Conservation (phyloP, 2,797 vertebrate species). For the Neostethus bicornis region DNA sequence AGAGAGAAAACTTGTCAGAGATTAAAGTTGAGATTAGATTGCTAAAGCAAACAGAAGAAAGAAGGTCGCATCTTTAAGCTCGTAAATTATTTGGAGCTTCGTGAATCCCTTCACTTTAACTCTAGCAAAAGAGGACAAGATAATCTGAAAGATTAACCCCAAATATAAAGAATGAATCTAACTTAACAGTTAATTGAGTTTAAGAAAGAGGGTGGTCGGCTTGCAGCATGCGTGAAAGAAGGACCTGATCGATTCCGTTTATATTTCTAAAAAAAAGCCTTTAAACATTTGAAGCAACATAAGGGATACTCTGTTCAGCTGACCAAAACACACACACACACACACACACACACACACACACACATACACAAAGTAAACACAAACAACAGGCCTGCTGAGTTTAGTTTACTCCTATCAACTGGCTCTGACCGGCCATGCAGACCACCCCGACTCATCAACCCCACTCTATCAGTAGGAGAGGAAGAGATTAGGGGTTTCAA, state of each 20-base stretch:
- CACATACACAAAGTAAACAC: slow-evolving; percentile 76
- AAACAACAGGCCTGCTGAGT: slow-evolving; percentile 82
- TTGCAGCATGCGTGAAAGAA: slow-evolving; percentile 67
- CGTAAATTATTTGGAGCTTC: slow-evolving; percentile 58
- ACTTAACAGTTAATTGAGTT: slow-evolving; percentile 2
- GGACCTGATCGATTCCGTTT: slow-evolving; percentile 64
- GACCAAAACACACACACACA: slow-evolving; percentile 29
- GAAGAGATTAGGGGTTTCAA: slow-evolving; percentile 29
- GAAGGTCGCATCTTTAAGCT: slow-evolving; percentile 60
- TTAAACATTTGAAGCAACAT: slow-evolving; percentile 74
- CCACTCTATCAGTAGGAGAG: slow-evolving; percentile 52
- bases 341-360: slow-evolving; percentile 44
- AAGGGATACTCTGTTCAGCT: slow-evolving; percentile 40
- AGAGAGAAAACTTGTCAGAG: slow-evolving; percentile 74
- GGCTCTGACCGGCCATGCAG: slow-evolving; percentile 62
- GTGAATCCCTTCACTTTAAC: slow-evolving; percentile 34
- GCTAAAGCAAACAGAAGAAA: slow-evolving; percentile 67
- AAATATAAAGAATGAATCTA: not conserved
- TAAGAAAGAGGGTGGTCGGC: slow-evolving; percentile 11
- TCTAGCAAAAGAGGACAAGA: slow-evolving; percentile 13
- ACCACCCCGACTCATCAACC: slow-evolving; percentile 69
- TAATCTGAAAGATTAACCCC: not conserved
- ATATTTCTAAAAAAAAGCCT: slow-evolving; percentile 32
- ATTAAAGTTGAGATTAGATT: slow-evolving; percentile 78
- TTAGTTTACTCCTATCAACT: slow-evolving; percentile 80